Conservation (phyloP, 2,113 vertebrate species). For the Lasiurus borealis region DNA sequence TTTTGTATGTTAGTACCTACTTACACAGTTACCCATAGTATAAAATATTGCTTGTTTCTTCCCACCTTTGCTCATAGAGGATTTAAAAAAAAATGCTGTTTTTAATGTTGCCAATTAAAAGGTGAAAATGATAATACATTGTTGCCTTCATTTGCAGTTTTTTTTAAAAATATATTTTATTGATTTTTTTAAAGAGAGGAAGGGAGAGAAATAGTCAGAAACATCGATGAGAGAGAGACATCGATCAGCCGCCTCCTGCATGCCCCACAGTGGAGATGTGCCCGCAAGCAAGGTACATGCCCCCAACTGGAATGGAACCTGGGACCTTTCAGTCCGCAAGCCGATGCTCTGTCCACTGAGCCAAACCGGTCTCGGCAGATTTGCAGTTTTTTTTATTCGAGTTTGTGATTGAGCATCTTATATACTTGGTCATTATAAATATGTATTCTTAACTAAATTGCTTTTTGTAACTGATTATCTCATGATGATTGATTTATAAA, state of each 20-base stretch:
- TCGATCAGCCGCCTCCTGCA: too few relatives aligned
- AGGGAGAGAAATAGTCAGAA: too few relatives aligned
- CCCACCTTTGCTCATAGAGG: not conserved
- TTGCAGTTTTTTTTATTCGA: slow-evolving; percentile 1
- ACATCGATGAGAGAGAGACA: too few relatives aligned
- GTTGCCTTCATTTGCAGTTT: slow-evolving; percentile 5
- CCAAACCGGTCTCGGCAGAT: too few relatives aligned
- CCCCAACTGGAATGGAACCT: too few relatives aligned
- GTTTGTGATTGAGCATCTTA: slow-evolving; percentile 18
- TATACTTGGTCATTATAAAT: slow-evolving; percentile 26
- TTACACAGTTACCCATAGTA: not conserved
- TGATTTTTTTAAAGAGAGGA: too few relatives aligned
- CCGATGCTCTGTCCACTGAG: too few relatives aligned
- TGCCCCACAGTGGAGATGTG: too few relatives aligned
- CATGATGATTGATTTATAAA: slow-evolving; percentile 16
- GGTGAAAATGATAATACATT: not conserved
- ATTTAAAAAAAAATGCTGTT: not conserved
- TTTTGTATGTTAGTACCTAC: not conserved
- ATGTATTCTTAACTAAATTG: slow-evolving; percentile 33
- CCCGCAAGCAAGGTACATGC: too few relatives aligned
- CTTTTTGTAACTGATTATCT: slow-evolving; percentile 2
- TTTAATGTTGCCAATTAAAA: not conserved
- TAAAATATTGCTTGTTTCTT: not conserved
- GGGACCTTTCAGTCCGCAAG: too few relatives aligned
- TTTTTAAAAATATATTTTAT: too few relatives aligned